phyloP scores from a whole-genome alignment of 2,113 vertebrate genomes.

The Cyanoramphus novaezelandiae region DNA sequence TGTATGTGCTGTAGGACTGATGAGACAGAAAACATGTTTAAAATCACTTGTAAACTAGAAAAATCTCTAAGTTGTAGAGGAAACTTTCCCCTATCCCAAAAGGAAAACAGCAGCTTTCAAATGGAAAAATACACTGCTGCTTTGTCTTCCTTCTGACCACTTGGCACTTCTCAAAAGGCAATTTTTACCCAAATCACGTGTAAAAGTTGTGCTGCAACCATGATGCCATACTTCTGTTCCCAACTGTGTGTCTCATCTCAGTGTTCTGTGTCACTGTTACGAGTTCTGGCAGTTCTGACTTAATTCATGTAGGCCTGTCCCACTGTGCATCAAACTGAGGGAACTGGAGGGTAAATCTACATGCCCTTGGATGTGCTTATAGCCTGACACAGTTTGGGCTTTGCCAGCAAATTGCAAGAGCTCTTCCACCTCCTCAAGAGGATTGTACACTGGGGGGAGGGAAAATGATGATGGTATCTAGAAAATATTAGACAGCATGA shows the following conservation, averaged over 20 bases:
- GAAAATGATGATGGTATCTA: neutral
- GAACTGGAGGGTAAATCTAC: neutral
- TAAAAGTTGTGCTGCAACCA: neutral
- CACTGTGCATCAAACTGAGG: rapidly evolving
- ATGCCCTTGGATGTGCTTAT: neutral
- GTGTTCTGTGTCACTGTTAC: neutral
- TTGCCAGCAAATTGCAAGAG: neutral
- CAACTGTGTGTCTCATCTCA: rapidly evolving
- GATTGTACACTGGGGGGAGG: neutral
- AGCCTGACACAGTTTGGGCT: neutral
- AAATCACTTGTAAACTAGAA: neutral
- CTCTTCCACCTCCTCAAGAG: neutral
- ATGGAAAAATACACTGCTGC: neutral
- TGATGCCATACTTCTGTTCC: neutral
- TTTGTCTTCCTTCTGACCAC: neutral
- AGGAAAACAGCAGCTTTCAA: neutral
- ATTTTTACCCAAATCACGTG: neutral
- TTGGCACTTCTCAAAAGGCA: neutral
- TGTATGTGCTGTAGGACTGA: rapidly evolving
- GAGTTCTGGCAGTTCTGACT: neutral
- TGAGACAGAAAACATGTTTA: neutral
- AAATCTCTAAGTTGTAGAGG: neutral
- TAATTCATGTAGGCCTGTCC: neutral
- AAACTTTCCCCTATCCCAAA: neutral
- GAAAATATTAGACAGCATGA: neutral